phyloP scores from a whole-genome alignment of 2,797 vertebrate genomes.

The Smutsia gigantea region DNA sequence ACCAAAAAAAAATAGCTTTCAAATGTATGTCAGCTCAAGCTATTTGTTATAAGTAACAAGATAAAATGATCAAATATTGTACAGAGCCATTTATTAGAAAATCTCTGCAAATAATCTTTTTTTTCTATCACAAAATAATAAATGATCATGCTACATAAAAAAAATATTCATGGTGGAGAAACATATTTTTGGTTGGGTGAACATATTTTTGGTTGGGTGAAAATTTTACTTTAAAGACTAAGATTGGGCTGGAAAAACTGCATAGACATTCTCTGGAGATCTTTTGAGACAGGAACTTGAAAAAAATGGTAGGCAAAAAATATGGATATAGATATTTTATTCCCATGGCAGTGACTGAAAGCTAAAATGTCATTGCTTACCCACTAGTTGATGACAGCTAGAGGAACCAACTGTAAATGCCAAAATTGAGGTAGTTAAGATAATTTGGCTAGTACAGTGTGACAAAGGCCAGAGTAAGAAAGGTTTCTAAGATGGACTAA shows the following conservation, averaged over 20 bases:
- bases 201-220: background rate
- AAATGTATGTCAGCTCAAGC: background rate
- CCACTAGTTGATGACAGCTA: background rate
- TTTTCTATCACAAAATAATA: background rate
- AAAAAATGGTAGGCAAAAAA: background rate
- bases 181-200: background rate
- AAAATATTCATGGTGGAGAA: background rate
- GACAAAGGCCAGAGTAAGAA: background rate
- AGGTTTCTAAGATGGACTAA: background rate
- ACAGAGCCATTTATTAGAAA: background rate
- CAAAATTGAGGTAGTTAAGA: background rate
- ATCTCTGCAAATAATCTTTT: background rate
- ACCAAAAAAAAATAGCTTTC: background rate
- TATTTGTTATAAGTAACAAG: background rate
- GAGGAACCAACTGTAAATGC: background rate
- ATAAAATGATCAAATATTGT: background rate
- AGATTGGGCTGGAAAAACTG: background rate
- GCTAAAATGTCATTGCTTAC: background rate
- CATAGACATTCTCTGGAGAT: background rate
- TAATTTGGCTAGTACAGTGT: background rate
- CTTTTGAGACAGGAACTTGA: background rate
- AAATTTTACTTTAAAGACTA: background rate
- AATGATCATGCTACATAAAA: background rate
- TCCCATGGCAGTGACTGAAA: background rate
- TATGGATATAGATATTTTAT: background rate